phyloP scores from a whole-genome alignment of 2,113 vertebrate genomes.

The Myotis brandtii region DNA sequence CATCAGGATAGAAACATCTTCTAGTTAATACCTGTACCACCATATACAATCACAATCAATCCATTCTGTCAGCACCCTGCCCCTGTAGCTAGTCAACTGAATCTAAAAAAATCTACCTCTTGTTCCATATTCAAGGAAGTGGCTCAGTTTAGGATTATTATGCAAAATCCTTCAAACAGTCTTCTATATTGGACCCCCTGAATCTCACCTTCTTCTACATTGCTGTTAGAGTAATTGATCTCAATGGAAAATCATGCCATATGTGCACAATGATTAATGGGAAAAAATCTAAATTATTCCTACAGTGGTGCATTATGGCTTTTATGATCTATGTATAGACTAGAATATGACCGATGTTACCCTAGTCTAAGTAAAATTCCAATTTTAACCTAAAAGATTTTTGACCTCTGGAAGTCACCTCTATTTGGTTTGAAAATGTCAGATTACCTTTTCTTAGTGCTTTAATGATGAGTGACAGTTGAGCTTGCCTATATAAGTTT shows the following conservation, averaged over 20 bases:
- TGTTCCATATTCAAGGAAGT: background rate
- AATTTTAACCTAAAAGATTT: slow-evolving; percentile 20
- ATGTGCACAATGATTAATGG: background rate
- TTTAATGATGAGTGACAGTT: background rate
- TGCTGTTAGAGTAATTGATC: background rate
- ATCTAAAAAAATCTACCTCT: background rate
- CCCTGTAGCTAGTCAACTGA: background rate
- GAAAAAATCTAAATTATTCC: background rate
- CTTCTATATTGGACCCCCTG: background rate
- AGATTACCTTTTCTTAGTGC: slow-evolving; percentile 18
- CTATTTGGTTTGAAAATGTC: slow-evolving; percentile 6
- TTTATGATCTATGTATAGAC: background rate
- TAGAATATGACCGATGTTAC: background rate
- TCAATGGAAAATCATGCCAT: background rate
- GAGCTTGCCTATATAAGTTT: background rate
- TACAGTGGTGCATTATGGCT: background rate
- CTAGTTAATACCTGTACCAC: background rate
- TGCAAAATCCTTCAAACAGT: background rate
- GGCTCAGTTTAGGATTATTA: background rate
- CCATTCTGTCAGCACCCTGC: background rate
- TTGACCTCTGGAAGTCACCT: background rate
- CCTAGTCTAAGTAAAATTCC: background rate
- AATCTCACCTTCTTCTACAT: background rate
- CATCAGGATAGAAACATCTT: background rate
- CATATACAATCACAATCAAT: background rate